Percentiles rank a stretch among this genome's conserved stretches.
phyloP scores from a whole-genome alignment of 2,888 invertebrate genomes.

The Anoncus sp. region DNA sequence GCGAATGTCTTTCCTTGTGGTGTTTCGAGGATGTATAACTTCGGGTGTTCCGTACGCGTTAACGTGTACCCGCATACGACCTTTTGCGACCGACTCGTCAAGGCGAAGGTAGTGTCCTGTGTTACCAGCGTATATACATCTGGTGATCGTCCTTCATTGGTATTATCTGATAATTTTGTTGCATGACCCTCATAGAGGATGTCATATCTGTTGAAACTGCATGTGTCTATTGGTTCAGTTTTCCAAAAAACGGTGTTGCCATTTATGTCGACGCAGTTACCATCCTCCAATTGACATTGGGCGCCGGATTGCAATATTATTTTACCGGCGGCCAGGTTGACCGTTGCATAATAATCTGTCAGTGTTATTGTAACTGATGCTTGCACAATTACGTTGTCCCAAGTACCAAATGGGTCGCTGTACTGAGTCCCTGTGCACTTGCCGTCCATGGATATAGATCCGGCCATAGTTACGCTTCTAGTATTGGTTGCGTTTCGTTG shows the following conservation, averaged over 20 bases:
- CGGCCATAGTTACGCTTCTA: too few species aligned
- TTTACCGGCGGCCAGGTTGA: not conserved
- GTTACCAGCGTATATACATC: too few species aligned
- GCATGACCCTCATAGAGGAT: too few species aligned
- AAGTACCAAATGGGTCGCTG: slow-evolving; percentile 58
- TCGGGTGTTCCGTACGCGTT: too few species aligned
- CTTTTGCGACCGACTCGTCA: too few species aligned
- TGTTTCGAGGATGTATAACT: slow-evolving; percentile 25
- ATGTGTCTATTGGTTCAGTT: slow-evolving; percentile 13
- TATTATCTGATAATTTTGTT: not conserved
- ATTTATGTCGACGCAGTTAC: too few species aligned
- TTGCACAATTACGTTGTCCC: too few species aligned
- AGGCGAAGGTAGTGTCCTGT: too few species aligned
- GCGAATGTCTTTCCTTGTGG: not conserved
- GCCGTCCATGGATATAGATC: too few species aligned
- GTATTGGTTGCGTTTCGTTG: too few species aligned
- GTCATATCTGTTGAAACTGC: too few species aligned
- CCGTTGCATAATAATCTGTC: too few species aligned
- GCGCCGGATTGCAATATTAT: slow-evolving; percentile 13
- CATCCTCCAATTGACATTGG: slow-evolving; percentile 7
- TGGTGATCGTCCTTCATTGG: not conserved
- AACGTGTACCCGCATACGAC: slow-evolving; percentile 6
- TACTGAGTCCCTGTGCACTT: slow-evolving; percentile 55
- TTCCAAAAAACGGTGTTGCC: slow-evolving; percentile 41
- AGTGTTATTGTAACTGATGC: slow-evolving; percentile 10